Base-by-base conservation (phyloP, 2,113 vertebrate genomes). In the Oreochromis tanganicae region DNA sequence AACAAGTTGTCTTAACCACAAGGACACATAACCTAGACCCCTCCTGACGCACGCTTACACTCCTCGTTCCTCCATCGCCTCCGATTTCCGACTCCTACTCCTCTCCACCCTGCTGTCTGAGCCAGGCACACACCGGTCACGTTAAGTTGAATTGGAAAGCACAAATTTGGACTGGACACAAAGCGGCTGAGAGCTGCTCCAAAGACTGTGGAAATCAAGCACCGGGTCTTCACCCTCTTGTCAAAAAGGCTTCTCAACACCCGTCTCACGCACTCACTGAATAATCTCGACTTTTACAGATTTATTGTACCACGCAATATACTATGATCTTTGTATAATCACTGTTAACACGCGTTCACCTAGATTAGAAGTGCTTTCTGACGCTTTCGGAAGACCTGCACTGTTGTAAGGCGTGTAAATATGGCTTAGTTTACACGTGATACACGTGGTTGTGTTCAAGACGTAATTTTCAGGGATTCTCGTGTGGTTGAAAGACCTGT, bases 401-500 rank as follows among this genome's bases (percentile, higher is more conserved):
- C 91, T 93, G 87, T 88, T 63, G 75, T 87, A 89, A 52, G 56
- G 92, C 92, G 41, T 95, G 94, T 95, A 96, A 89, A 95, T 95
- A 94, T 5, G 68, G 87, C 89, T 85, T 48, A 87, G 87, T 88
- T 91, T 86, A 93, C 87, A 90, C 85, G 21, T 90, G 83, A 86
- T n/a, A 75, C 82, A 73, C 63, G 85, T 63, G 82, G 75, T 93
- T 89, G 81, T 83, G 86, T 88, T 90, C 73, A 85, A 91, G 85
- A 41, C 84, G 50, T 92, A 88, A 89, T 86, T 87, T 96, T 96
- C 95, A 96, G 96, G 95, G 95, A 96, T 95, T 93, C 87, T 83
- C 71, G 59, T 84, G 55, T 52, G 61, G 78, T 63, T 81, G 85
- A 83, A 88, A 87, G 80, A 84, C 61, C 61, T 66, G 82, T 54